Evolutionary conservation across 2,888 invertebrate genomes (phyloP), one percentile per base, ranked within the genome.

Genomic region (Sphaeridia pumilis): DNA sequence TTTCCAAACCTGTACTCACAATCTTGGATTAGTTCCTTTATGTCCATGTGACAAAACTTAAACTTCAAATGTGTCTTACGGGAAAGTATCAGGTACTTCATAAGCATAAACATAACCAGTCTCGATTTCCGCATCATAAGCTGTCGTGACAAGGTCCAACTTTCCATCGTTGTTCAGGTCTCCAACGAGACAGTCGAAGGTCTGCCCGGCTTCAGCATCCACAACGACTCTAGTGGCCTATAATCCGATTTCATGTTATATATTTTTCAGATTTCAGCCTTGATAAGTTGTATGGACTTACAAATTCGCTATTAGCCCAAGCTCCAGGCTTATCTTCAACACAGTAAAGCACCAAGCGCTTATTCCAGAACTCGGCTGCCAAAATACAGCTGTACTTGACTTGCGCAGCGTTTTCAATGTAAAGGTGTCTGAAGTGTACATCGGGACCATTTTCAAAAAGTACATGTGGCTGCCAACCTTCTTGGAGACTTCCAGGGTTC

Each of bases 151-250:
- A 7, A 67, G 57, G 25, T 67, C 67, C 21, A 58, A 17, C 20
- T 44, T 52, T 3, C 67, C 66, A 46, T 67, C 67, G 5, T 55
- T 46, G 58, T 67, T 67, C 42, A 67, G 61, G 47, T 67, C 67
- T 41, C 58, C 61, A 34, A 63, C 55, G 17, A 65, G 56, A 4
- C 66, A 60, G 46, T 67, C 67, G 50, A 67, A 67, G 2, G 61
- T 56, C 56, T 66, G 67, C 1, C 67, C 67, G n/a, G 63, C 56
- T 5, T 57, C 54, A 2, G 54, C 51, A 38, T 66, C 66, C 38
- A 67, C 58, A 14, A 62, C 54, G 5, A 65, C 52, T 14, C 52
- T 56, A 22, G 47, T 31, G 34, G 65, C 54, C 58, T 63, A 46
- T n/a, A n/a, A n/a, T n/a, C n/a, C n/a, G n/a, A n/a, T n/a, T n/a